These are phyloP conservation scores for Corythaixoides concolor DNA, from an alignment of 2,113 vertebrate species.

Conservation along the genomic window DNA sequence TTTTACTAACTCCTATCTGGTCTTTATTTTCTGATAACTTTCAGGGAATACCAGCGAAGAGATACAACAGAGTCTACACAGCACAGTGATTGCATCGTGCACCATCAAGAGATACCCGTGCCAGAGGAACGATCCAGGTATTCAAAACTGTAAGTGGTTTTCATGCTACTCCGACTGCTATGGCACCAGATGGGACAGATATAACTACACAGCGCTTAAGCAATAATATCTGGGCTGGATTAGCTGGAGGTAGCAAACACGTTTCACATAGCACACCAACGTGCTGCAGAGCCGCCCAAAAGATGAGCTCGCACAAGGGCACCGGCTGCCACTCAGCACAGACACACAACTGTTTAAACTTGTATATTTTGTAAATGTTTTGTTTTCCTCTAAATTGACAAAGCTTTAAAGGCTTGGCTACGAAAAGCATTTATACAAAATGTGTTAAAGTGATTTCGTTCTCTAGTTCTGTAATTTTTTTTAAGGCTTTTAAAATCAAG, in stretches of 20 bases:
- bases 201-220: not conserved
- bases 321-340: rapidly evolving
- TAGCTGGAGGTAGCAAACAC: not conserved
- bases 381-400: not conserved
- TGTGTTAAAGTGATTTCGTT: not conserved
- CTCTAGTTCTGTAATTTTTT: not conserved
- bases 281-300: not conserved
- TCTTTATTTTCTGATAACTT: not conserved
- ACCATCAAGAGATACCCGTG: not conserved
- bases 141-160: not conserved
- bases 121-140: rapidly evolving
- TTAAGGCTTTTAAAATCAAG: not conserved
- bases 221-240: not conserved
- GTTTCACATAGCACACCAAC: not conserved
- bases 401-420: not conserved
- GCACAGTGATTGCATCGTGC: not conserved
- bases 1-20: not conserved
- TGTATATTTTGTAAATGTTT: not conserved
- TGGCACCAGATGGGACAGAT: not conserved
- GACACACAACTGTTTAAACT: not conserved
- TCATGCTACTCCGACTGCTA: not conserved
- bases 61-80: not conserved
- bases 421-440: not conserved
- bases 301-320: not conserved
- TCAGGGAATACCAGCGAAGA: not conserved